Percentiles rank a stretch among this genome's conserved stretches.
These are phyloP conservation scores for Gasterosteus aculeatus DNA, from an alignment of 2,113 vertebrate species.

Conservation along the genomic window DNA sequence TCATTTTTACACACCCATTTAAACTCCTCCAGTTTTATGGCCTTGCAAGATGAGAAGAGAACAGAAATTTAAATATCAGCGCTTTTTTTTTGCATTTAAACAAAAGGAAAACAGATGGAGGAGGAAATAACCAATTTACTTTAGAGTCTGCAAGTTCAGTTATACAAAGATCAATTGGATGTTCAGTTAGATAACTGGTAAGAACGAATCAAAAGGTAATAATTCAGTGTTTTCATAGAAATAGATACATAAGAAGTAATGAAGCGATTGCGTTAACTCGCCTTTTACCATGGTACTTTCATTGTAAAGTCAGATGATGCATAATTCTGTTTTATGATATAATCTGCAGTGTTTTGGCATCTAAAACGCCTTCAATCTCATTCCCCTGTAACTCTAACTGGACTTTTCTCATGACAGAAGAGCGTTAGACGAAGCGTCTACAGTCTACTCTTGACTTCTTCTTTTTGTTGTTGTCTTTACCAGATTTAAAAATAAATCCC, in stretches of 20 bases:
- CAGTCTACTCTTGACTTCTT: constrained; percentile 43
- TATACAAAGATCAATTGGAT: neutral
- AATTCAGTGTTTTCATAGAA: neutral
- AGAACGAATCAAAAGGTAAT: neutral
- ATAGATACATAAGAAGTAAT: neutral
- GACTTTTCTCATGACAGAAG: constrained; percentile 45
- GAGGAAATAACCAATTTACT: neutral
- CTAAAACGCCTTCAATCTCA: too few relatives aligned
- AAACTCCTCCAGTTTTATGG: neutral
- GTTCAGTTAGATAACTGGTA: neutral
- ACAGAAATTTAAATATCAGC: neutral
- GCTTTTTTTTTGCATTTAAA: constrained; percentile 5
- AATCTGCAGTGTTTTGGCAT: neutral
- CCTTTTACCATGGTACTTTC: neutral
- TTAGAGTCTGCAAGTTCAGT: neutral
- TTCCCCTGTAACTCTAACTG: neutral
- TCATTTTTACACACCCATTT: neutral
- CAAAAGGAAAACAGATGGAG: neutral
- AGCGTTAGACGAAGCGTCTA: constrained; percentile 66
- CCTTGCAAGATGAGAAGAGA: neutral
- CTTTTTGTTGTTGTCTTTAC: constrained; percentile 51
- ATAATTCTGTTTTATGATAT: neutral
- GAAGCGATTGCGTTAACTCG: too few relatives aligned
- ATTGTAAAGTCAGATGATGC: neutral
- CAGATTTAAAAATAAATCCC: constrained; percentile 76